Conservation (phyloP, 92 coral and sea anemone genomes). For the Epizoanthus illoricatus region DNA sequence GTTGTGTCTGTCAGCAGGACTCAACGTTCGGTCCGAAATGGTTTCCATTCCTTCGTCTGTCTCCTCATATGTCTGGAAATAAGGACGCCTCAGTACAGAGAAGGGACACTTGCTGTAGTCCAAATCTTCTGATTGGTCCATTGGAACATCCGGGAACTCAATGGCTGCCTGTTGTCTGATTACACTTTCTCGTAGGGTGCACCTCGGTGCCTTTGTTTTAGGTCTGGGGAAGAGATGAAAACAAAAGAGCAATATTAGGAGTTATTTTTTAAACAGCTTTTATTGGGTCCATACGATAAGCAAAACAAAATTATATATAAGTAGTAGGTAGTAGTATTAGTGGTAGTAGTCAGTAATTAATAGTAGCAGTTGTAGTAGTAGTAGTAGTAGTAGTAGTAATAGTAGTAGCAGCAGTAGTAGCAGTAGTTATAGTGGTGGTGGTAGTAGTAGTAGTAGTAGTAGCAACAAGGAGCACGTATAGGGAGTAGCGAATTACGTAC, state of each 20-base stretch:
- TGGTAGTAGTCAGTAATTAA: too few relatives aligned
- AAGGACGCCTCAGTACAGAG: constrained; percentile 49
- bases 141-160: constrained; percentile 28
- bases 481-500: neutral
- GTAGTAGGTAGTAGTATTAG: too few relatives aligned
- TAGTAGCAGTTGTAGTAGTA: too few relatives aligned
- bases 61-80: constrained; percentile 69
- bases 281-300: neutral
- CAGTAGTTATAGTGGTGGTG: neutral
- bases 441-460: neutral
- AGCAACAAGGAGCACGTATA: neutral
- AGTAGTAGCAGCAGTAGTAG: too few relatives aligned
- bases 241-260: neutral
- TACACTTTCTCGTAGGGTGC: constrained; percentile 31
- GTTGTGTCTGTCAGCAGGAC: constrained; percentile 78
- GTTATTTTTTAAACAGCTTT: neutral
- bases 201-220: constrained; percentile 22
- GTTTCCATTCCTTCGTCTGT: constrained; percentile 63
- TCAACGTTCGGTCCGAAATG: constrained; percentile 67
- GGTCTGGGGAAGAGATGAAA: neutral
- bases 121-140: constrained; percentile 26
- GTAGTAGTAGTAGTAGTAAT: too few relatives aligned
- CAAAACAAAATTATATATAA: neutral
- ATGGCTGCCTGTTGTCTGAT: constrained; percentile 37
- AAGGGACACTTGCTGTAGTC: constrained; percentile 26